Base-by-base conservation (phyloP, 2,888 invertebrate species). In the Psylliodes chrysocephalus region DNA sequence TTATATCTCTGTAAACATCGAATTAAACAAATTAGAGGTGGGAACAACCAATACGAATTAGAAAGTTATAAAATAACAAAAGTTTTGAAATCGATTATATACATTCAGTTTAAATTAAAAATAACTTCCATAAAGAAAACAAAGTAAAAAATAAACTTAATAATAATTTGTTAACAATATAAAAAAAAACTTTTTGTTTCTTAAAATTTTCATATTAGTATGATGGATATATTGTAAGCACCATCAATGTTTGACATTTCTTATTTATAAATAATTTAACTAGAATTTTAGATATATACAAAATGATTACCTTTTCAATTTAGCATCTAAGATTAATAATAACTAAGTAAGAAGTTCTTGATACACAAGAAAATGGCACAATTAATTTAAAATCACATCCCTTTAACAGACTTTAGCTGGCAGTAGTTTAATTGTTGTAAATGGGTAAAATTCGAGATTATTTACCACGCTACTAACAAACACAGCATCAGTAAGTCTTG, bases 191-290 rank as follows among this genome's bases (percentile, higher is more conserved):
- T 42, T 42, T 18, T 49, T 15, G 8, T 15, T 49, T 12, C 30
- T 28, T 46, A 19, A 57, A 25, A 35, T 35, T 57, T 35, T n/a
- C 8, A 17, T 38, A 57, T 33, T n/a, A 52, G 30, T 52, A 47
- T 51, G 47, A 47, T 42, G 44, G 52, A 61, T 73, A 60, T 51
- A 44, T 47, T 38, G 46, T 74, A 79, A 81, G 81, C 81, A 81
- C 81, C 81, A 79, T 79, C 75, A 76, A 77, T 74, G 77, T 80
- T 80, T 79, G 77, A 80, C 79, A 79, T 79, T 79, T 73, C 55
- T 73, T 46, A 63, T 69, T 69, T 63, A 68, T 73, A 69, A 70
- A 69, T 66, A 71, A 67, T 67, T 71, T 64, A 67, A 69, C 71
- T 71, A 72, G 66, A 64, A 68, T 64, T 68, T 66, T 64, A 51